Evolutionary conservation across 2,113 vertebrate genomes (phyloP).

Genomic region (Dendropsophus ebraccatus): DNA sequence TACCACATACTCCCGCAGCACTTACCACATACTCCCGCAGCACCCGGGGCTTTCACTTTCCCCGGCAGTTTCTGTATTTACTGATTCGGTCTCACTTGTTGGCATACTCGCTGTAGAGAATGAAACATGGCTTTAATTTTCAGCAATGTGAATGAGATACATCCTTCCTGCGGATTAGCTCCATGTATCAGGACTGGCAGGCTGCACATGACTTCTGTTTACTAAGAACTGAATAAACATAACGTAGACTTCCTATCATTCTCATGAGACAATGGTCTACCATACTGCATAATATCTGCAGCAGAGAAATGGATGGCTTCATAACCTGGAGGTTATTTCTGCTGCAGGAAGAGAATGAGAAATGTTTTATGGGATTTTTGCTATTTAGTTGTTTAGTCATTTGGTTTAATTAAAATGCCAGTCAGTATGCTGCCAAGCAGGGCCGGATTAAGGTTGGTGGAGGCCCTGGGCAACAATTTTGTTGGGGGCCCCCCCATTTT

Average conservation of each 20-base stretch:
- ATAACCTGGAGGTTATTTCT: neutral
- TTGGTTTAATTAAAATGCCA: slow-evolving; percentile 7
- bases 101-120: slow-evolving; percentile 88
- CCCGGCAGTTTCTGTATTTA: slow-evolving; percentile 92
- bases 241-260: no score
- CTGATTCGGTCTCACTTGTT: slow-evolving; percentile 92
- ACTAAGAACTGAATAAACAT: neutral
- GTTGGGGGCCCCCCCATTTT: no score
- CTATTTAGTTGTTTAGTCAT: neutral
- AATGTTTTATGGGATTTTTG: neutral
- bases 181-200: neutral
- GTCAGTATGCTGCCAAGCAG: neutral
- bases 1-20: slow-evolving; percentile 92
- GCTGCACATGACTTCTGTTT: neutral
- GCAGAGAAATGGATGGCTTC: neutral
- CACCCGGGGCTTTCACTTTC: slow-evolving; percentile 84
- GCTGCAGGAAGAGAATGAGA: neutral
- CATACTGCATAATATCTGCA: neutral
- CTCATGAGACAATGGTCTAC: neutral
- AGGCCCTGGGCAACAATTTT: no score
- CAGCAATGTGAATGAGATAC: neutral
- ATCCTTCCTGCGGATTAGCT: neutral
- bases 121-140: slow-evolving; percentile 62
- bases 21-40: slow-evolving; percentile 89
- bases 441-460: no score